phyloP scores from a whole-genome alignment of 2,797 vertebrate species.

The Intellagama lesueurii region DNA sequence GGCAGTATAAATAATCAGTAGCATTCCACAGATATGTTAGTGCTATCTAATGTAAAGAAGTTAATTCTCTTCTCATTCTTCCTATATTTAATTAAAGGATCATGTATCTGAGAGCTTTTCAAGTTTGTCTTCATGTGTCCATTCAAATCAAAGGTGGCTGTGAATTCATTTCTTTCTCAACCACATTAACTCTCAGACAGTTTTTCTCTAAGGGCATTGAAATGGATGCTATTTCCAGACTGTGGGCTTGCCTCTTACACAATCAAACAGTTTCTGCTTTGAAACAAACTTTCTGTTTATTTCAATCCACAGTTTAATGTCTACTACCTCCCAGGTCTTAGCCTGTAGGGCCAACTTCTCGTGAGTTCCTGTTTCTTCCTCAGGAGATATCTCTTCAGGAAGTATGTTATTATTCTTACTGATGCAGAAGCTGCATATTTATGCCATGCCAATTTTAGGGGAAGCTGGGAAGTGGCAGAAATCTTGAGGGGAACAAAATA shows the following conservation, averaged over 20 bases:
- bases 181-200: not conserved
- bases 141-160: not conserved
- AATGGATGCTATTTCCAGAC: not conserved
- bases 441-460: not conserved
- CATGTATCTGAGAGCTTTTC: slow-evolving; percentile 5
- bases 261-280: too few species aligned
- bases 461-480: not conserved
- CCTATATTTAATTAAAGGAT: slow-evolving; percentile 60
- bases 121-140: slow-evolving; percentile 42
- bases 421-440: not conserved
- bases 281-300: too few species aligned
- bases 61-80: slow-evolving; percentile 53
- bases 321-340: too few species aligned
- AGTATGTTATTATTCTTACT: too few species aligned
- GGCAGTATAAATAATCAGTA: slow-evolving; percentile 47
- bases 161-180: slow-evolving; percentile 18
- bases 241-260: too few species aligned
- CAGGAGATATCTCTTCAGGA: too few species aligned
- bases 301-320: too few species aligned
- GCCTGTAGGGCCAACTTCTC: too few species aligned
- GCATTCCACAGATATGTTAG: slow-evolving; percentile 43
- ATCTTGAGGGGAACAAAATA: not conserved
- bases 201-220: not conserved
- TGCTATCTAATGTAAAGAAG: slow-evolving; percentile 45
- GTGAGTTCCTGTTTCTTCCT: too few species aligned